Conservation (phyloP, 2,888 invertebrate genomes). For the Tipula lateralis region DNA sequence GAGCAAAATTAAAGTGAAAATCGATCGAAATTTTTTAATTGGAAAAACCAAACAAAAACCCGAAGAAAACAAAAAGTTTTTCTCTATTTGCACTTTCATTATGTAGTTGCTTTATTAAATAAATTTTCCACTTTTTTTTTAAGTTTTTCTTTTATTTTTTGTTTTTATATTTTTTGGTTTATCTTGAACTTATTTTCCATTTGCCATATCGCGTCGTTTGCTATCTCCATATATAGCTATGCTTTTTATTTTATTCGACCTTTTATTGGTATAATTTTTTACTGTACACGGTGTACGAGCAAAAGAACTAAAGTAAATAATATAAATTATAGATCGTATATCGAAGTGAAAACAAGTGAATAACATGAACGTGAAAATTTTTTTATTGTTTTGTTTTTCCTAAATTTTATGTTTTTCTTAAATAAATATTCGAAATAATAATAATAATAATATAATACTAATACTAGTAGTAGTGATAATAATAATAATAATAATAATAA, state of each 20-base stretch:
- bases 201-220: neutral
- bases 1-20: neutral
- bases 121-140: neutral
- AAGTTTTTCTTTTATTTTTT: neutral
- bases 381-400: conserved; percentile 3
- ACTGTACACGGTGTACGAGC: neutral
- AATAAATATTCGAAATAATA: neutral
- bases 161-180: neutral
- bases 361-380: neutral
- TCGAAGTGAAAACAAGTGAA: neutral
- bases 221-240: no score
- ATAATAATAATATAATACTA: neutral
- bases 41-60: neutral
- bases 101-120: conserved; percentile 19
- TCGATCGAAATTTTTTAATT: conserved; percentile 13
- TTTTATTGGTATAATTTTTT: neutral
- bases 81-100: conserved; percentile 1
- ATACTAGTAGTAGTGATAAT: neutral
- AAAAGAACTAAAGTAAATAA: neutral
- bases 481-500: neutral
- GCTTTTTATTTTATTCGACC: neutral
- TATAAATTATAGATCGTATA: neutral
- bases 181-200: neutral
- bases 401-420: neutral
- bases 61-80: neutral